Percentiles rank a stretch among this genome's conserved stretches.
Conservation (phyloP, 2,888 invertebrate genomes). For the Subacronicta megacephala region DNA sequence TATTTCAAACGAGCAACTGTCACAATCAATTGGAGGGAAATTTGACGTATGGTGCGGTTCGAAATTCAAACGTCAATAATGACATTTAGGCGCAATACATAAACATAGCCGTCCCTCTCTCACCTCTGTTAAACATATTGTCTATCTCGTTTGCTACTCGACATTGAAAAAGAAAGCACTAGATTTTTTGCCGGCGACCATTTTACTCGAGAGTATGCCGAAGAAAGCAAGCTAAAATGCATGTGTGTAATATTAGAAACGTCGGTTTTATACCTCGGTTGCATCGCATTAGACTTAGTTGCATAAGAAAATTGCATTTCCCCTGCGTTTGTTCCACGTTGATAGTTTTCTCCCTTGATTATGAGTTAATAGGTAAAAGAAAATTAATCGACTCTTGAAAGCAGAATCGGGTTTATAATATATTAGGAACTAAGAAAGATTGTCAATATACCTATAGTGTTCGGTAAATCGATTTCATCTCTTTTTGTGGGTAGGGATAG, state of each 20-base stretch:
- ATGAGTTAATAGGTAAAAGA: slow-evolving; percentile 28
- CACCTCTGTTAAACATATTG: slow-evolving; percentile 56
- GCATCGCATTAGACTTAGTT: slow-evolving; percentile 82
- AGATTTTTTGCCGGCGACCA: slow-evolving; percentile 77
- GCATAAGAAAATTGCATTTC: slow-evolving; percentile 88
- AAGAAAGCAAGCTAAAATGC: slow-evolving; percentile 88
- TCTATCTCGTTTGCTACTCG: slow-evolving; percentile 70
- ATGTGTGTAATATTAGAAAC: slow-evolving; percentile 88
- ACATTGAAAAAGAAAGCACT: slow-evolving; percentile 89
- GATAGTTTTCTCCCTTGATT: slow-evolving; percentile 56
- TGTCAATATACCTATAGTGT: not conserved
- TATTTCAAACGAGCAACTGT: slow-evolving; percentile 68
- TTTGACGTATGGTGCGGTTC: slow-evolving; percentile 72
- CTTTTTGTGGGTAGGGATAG: no score
- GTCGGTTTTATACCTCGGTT: slow-evolving; percentile 78
- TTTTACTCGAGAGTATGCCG: slow-evolving; percentile 85
- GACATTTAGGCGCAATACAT: slow-evolving; percentile 74
- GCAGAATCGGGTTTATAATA: slow-evolving; percentile 33
- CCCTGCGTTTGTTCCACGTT: slow-evolving; percentile 55
- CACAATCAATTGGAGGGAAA: slow-evolving; percentile 73
- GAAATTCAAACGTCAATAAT: slow-evolving; percentile 70
- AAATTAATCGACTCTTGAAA: slow-evolving; percentile 45
- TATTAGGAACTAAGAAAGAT: slow-evolving; percentile 4
- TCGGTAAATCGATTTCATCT: no score
- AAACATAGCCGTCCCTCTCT: slow-evolving; percentile 73